These are phyloP conservation scores for Schlechtendalia chinensis DNA, from an alignment of 1,140 invertebrate genomes.

Conservation along the genomic window DNA sequence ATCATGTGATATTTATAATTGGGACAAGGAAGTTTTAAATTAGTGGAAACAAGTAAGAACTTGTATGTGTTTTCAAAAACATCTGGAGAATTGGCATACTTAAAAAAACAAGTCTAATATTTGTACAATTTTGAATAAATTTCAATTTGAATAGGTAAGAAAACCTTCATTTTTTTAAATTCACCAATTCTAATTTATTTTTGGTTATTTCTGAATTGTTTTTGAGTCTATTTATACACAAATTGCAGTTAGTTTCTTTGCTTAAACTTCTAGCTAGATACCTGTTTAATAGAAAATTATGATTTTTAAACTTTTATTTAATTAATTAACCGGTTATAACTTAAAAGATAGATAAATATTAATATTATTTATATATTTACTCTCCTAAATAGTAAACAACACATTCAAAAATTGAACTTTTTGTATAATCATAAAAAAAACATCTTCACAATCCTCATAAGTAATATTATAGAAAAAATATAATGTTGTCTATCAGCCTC, in stretches of 20 bases:
- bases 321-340: no score
- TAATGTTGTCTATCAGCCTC: no score
- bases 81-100: not conserved
- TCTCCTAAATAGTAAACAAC: conserved; percentile 3
- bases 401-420: conserved; percentile 3
- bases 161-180: not conserved
- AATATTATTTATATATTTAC: not conserved
- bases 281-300: not conserved
- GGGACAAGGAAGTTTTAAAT: conserved; percentile 10
- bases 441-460: not conserved
- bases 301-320: no score
- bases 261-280: not conserved
- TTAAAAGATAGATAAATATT: not conserved
- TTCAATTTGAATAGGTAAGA: not conserved
- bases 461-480: no score
- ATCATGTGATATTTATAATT: not conserved
- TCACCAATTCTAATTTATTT: not conserved
- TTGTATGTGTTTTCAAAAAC: conserved; percentile 14
- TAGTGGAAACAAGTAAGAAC: not conserved
- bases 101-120: not conserved
- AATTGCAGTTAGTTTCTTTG: not conserved
- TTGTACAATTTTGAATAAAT: conserved; percentile 6
- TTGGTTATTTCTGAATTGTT: not conserved
- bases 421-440: conserved; percentile 8
- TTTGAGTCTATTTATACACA: no score